These are phyloP conservation scores for Willisornis vidua DNA, from an alignment of 2,113 vertebrate genomes.

Conservation along the genomic window DNA sequence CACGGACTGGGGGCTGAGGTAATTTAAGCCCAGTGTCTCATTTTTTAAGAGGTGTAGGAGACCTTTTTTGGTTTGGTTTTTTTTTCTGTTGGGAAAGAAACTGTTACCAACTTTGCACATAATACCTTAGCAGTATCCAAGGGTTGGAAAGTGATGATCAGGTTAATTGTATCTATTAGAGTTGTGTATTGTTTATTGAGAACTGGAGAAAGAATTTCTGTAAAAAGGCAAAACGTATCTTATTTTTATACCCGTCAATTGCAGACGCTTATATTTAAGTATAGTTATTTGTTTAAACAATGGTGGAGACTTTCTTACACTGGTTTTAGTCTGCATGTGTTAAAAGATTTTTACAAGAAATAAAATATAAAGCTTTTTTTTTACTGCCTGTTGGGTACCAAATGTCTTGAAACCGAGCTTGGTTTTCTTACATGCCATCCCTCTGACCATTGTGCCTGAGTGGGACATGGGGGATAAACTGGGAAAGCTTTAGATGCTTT, in stretches of 20 bases:
- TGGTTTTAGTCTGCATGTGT: slow-evolving; percentile 99
- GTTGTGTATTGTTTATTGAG: slow-evolving; percentile 82
- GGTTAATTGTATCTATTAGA: slow-evolving; percentile 77
- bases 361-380: slow-evolving; percentile 78
- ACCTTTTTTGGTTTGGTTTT: neutral
- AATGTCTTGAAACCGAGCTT: neutral
- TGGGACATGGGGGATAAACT: accelerated
- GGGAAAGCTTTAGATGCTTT: accelerated
- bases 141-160: slow-evolving; percentile 64
- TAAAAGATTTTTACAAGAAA: slow-evolving; percentile 93
- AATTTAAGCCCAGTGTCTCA: slow-evolving; percentile 36
- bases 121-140: slow-evolving; percentile 80
- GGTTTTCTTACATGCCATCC: accelerated
- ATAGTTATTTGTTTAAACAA: slow-evolving; percentile 86
- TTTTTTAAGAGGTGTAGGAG: slow-evolving; percentile 63
- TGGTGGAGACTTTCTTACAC: slow-evolving; percentile 92
- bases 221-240: slow-evolving; percentile 77
- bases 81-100: neutral
- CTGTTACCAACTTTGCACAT: slow-evolving; percentile 83
- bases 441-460: neutral
- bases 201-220: slow-evolving; percentile 82
- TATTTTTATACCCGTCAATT: slow-evolving; percentile 87
- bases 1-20: neutral
- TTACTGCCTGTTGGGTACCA: slow-evolving; percentile 15
- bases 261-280: slow-evolving; percentile 90